A percentile compares a stretch with the other conserved stretches of the same genome.
These are phyloP conservation scores for Melangyna quadrimaculata DNA, from an alignment of 2,888 invertebrate species.

Conservation along the genomic window DNA sequence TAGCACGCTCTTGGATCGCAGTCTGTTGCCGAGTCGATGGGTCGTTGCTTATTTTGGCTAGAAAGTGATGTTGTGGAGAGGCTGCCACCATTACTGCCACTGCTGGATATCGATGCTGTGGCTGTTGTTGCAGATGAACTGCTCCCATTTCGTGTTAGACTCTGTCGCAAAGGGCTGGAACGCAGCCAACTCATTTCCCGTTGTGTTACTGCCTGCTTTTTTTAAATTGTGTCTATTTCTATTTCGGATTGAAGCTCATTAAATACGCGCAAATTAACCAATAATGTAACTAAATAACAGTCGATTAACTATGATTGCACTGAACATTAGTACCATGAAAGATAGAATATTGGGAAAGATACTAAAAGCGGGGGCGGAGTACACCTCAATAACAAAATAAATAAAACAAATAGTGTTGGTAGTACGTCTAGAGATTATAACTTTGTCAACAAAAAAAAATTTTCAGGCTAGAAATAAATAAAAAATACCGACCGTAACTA, in stretches of 20 bases:
- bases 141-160: constrained; percentile 82
- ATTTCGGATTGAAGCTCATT: constrained; percentile 61
- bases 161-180: constrained; percentile 82
- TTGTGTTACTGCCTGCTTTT: constrained; percentile 5
- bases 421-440: constrained; percentile 26
- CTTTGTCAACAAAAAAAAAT: constrained; percentile 17
- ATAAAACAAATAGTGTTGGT: constrained; percentile 5
- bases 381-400: not conserved
- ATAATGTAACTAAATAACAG: constrained; percentile 21
- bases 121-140: constrained; percentile 75
- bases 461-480: too few species aligned
- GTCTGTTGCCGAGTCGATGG: constrained; percentile 86
- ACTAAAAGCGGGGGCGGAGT: constrained; percentile 35
- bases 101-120: constrained; percentile 81
- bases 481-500: too few species aligned
- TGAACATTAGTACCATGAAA: constrained; percentile 5
- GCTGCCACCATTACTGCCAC: constrained; percentile 70
- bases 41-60: constrained; percentile 80
- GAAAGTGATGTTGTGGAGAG: constrained; percentile 52
- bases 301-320: constrained; percentile 42
- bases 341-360: not conserved
- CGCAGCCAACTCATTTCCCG: constrained; percentile 87
- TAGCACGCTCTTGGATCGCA: constrained; percentile 95
- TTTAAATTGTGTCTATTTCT: constrained; percentile 54
- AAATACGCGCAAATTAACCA: constrained; percentile 56